Conservation (phyloP, 2,888 invertebrate species). For the Idaea straminata region DNA sequence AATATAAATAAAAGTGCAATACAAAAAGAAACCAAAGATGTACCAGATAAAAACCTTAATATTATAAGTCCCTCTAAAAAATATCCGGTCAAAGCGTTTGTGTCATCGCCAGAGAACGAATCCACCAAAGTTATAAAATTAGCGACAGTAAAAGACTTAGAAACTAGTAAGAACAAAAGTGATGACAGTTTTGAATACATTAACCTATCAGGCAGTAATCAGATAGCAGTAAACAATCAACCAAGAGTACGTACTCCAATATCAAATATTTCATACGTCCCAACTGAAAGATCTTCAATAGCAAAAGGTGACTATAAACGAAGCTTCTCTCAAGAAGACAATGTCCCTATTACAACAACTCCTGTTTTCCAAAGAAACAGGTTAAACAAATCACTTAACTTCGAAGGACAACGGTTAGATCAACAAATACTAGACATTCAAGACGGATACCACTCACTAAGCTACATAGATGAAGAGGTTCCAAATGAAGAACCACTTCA, state of each 20-base stretch:
- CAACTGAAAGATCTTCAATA: constrained; percentile 59
- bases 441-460: constrained; percentile 71
- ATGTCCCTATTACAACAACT: constrained; percentile 53
- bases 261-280: constrained; percentile 66
- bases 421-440: constrained; percentile 76
- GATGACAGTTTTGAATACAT: constrained; percentile 73
- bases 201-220: constrained; percentile 67
- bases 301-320: constrained; percentile 58
- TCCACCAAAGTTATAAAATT: constrained; percentile 66
- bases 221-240: constrained; percentile 74
- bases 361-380: constrained; percentile 76
- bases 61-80: constrained; percentile 74
- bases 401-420: constrained; percentile 70
- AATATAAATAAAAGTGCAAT: constrained; percentile 67
- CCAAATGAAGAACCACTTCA: constrained; percentile 40
- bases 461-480: constrained; percentile 69
- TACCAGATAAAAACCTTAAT: constrained; percentile 66
- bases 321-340: constrained; percentile 66
- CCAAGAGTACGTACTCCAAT: constrained; percentile 74
- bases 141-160: constrained; percentile 72
- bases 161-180: constrained; percentile 66
- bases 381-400: constrained; percentile 72
- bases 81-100: constrained; percentile 67
- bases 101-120: constrained; percentile 63
- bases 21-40: constrained; percentile 71